These are phyloP conservation scores for Heteronetta atricapilla DNA, from an alignment of 2,113 vertebrate species.

Conservation along the genomic window DNA sequence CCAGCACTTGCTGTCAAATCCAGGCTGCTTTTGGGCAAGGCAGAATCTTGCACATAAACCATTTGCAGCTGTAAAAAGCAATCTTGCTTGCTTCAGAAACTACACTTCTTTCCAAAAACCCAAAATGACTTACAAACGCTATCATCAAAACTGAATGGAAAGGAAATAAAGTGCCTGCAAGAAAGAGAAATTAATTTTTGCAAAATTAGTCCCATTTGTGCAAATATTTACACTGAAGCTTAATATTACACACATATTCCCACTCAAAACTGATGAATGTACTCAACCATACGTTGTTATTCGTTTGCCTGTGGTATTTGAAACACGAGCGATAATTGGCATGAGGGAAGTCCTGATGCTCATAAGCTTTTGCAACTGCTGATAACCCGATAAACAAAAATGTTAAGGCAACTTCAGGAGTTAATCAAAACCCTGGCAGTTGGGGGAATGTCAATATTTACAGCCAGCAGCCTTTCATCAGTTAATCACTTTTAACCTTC, in stretches of 20 bases:
- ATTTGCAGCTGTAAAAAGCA: conserved; percentile 35
- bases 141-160: conserved; percentile 1
- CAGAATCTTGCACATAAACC: conserved; percentile 23
- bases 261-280: not conserved
- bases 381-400: conserved; percentile 67
- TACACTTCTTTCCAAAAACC: conserved; percentile 10
- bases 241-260: not conserved
- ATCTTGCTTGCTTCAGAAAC: not conserved
- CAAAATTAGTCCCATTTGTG: conserved; percentile 8
- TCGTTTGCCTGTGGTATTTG: not conserved
- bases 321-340: conserved; percentile 1
- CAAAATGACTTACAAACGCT: not conserved
- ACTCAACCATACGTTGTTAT: not conserved
- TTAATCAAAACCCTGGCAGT: conserved; percentile 60
- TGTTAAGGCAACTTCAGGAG: conserved; percentile 64
- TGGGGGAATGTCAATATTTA: conserved; percentile 74
- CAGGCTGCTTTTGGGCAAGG: conserved; percentile 27
- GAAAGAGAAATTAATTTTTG: conserved; percentile 4
- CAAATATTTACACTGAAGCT: conserved; percentile 26
- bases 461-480: conserved; percentile 75
- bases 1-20: conserved; percentile 38
- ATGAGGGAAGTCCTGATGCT: conserved; percentile 18
- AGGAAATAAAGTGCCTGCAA: not conserved
- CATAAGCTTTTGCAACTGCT: conserved; percentile 43
- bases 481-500: conserved; percentile 75